These are phyloP conservation scores for Eriocheir sinensis DNA, from an alignment of 1,140 invertebrate genomes.

Conservation along the genomic window DNA sequence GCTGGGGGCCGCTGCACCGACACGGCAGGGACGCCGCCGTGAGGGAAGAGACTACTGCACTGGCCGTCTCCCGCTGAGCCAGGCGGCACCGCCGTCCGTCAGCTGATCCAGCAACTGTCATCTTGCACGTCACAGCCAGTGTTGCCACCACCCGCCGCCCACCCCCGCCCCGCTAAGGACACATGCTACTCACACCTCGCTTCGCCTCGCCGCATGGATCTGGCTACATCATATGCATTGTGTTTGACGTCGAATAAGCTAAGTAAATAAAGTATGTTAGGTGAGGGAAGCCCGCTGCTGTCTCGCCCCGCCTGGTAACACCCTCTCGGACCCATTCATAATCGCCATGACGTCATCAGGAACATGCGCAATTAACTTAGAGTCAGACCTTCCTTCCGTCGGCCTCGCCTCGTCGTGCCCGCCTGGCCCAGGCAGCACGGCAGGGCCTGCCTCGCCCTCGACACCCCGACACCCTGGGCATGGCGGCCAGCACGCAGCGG, in stretches of 20 bases:
- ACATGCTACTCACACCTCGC: background rate
- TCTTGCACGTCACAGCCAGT: constrained; percentile 49
- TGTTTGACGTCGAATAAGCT: background rate
- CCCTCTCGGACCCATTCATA: constrained; percentile 53
- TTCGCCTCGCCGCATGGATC: background rate
- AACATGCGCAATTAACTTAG: constrained; percentile 34
- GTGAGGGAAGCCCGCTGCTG: too few relatives aligned
- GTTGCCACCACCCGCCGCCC: constrained; percentile 46
- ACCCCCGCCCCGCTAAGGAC: background rate
- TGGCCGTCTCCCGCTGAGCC: constrained; percentile 39
- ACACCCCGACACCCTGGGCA: background rate
- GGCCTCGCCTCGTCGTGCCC: background rate
- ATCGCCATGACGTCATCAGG: constrained; percentile 56
- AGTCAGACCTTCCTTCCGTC: background rate
- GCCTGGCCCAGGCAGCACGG: background rate
- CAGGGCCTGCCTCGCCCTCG: too few relatives aligned
- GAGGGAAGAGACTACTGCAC: constrained; percentile 1
- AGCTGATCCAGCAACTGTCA: constrained; percentile 70
- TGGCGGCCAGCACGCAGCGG: background rate
- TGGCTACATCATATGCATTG: background rate
- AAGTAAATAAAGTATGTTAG: background rate
- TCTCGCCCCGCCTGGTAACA: constrained; percentile 41
- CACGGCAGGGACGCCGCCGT: background rate
- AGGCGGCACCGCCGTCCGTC: constrained; percentile 46
- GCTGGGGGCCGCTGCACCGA: background rate